Conservation (phyloP, 2,797 vertebrate species). For the Cyprinodon diabolis region DNA sequence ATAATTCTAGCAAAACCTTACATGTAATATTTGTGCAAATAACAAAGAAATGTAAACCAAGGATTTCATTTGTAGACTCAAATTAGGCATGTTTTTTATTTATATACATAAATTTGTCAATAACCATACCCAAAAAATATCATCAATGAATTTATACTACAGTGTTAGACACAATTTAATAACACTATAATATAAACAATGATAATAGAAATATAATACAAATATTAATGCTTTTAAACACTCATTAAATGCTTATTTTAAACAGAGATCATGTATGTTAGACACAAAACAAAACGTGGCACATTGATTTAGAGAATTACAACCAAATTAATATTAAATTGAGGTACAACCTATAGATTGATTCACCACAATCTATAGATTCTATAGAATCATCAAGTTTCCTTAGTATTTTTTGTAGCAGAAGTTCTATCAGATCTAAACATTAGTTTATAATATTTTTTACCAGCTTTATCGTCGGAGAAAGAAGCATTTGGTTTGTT, state of each 20-base stretch:
- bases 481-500: slow-evolving; percentile 23
- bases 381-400: background rate
- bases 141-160: background rate
- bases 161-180: background rate
- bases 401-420: slow-evolving; percentile 20
- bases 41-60: background rate
- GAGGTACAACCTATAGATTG: background rate
- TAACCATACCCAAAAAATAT: background rate
- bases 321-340: no score
- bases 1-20: background rate
- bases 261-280: no score
- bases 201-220: background rate
- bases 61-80: background rate
- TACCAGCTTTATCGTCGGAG: slow-evolving; percentile 36
- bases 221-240: background rate
- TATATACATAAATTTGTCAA: background rate
- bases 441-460: slow-evolving; percentile 34
- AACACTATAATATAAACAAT: background rate
- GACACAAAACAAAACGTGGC: no score
- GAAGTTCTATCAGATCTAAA: slow-evolving; percentile 9
- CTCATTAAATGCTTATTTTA: no score
- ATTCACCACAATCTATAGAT: background rate
- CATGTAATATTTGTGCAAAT: background rate
- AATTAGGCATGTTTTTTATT: background rate
- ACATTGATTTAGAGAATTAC: no score